Percentiles rank a stretch among this genome's conserved stretches.
Evolutionary conservation across 1,140 invertebrate genomes (phyloP).

Genomic region (Thaumetopoea pityocampa): DNA sequence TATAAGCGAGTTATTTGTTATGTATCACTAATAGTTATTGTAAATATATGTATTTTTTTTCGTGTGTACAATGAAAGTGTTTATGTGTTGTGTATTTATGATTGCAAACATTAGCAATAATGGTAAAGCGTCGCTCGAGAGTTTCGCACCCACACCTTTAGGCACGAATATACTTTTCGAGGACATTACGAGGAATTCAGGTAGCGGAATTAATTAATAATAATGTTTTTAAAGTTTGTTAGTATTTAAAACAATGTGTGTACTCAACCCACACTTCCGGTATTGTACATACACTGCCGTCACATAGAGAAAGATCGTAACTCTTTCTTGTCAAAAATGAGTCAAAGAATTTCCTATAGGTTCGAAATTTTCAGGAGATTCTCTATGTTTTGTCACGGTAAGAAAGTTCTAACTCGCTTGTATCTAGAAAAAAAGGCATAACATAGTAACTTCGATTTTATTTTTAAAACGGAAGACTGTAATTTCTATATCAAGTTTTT

Average conservation of each 20-base stretch:
- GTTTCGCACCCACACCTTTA: slow-evolving; percentile 37
- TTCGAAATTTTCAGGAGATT: too few species aligned
- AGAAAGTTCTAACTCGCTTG: too few species aligned
- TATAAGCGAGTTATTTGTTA: slow-evolving; percentile 3
- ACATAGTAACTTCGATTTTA: too few species aligned
- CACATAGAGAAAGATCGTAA: background rate
- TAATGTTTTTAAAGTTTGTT: background rate
- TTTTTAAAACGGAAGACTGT: too few species aligned
- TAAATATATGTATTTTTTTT: slow-evolving; percentile 6
- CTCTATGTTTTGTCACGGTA: too few species aligned
- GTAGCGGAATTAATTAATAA: slow-evolving; percentile 24
- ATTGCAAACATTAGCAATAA: slow-evolving; percentile 53
- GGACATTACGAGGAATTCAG: slow-evolving; percentile 51
- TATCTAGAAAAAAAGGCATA: too few species aligned
- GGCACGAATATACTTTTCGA: slow-evolving; percentile 41
- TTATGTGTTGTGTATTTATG: slow-evolving; percentile 49
- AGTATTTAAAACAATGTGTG: background rate
- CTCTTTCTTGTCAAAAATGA: background rate
- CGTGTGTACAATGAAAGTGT: slow-evolving; percentile 49
- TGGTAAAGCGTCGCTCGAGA: slow-evolving; percentile 59
- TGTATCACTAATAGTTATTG: slow-evolving; percentile 2
- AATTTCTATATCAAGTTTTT: too few species aligned
- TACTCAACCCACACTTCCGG: too few species aligned
- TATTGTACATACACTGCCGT: too few species aligned
- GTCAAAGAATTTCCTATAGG: too few species aligned